Conservation (phyloP, 2,797 vertebrate species). For the Galagoides demidoff region DNA sequence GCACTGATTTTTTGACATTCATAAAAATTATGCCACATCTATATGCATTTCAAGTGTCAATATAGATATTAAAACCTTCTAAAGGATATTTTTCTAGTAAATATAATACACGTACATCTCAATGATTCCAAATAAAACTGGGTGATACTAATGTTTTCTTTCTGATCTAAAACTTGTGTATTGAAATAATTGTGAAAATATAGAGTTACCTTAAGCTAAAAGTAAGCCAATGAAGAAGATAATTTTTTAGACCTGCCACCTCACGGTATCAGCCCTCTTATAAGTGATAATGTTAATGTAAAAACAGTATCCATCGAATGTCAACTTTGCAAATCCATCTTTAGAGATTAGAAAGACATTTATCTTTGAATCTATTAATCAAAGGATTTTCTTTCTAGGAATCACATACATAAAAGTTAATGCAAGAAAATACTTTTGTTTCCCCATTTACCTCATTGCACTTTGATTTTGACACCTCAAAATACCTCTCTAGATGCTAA, state of each 20-base stretch:
- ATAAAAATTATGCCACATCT: slow-evolving; percentile 48
- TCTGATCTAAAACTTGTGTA: slow-evolving; percentile 2
- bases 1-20: slow-evolving; percentile 36
- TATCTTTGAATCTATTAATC: not conserved
- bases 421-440: slow-evolving; percentile 34
- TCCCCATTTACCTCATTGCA: slow-evolving; percentile 31
- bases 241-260: slow-evolving; percentile 1
- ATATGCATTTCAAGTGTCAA: slow-evolving; percentile 25
- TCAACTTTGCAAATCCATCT: not conserved
- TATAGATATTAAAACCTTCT: slow-evolving; percentile 61
- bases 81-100: slow-evolving; percentile 55
- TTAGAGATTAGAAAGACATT: slow-evolving; percentile 36
- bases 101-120: slow-evolving; percentile 54
- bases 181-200: slow-evolving; percentile 34
- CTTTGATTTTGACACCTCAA: slow-evolving; percentile 15
- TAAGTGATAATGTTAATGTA: slow-evolving; percentile 19
- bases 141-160: not conserved
- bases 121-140: slow-evolving; percentile 63
- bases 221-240: not conserved
- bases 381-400: not conserved
- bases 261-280: not conserved
- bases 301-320: slow-evolving; percentile 3
- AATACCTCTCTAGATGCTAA: not conserved
- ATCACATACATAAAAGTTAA: not conserved
- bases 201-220: not conserved